These are phyloP conservation scores for Arctopsyche grandis DNA, from an alignment of 1,140 invertebrate genomes.

Conservation along the genomic window DNA sequence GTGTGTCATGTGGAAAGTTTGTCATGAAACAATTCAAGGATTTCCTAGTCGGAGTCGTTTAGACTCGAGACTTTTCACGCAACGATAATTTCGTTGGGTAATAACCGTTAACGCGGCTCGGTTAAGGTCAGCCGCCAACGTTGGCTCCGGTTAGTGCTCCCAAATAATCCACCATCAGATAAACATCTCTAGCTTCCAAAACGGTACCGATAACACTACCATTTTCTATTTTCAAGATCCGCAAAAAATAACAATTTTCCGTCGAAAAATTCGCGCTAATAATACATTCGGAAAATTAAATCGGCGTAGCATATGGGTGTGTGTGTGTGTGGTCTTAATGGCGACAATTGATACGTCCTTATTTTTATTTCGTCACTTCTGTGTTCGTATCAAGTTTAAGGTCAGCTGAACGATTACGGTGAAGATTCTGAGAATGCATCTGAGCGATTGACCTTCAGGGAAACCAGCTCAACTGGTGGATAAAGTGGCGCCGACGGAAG, in stretches of 20 bases:
- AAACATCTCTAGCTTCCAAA: neutral
- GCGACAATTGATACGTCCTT: too few species aligned
- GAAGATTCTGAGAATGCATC: neutral
- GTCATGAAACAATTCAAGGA: neutral
- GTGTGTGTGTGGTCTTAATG: too few species aligned
- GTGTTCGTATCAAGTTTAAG: neutral
- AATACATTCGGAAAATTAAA: too few species aligned
- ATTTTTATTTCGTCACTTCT: neutral
- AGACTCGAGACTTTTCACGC: neutral
- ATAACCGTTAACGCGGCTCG: neutral
- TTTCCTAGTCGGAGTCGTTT: neutral
- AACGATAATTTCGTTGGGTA: conserved; percentile 1
- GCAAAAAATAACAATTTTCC: too few species aligned
- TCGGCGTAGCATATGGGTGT: too few species aligned
- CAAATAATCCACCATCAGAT: neutral
- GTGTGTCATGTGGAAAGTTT: neutral
- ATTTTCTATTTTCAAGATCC: too few species aligned
- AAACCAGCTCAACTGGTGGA: conserved; percentile 1
- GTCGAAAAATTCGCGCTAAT: too few species aligned
- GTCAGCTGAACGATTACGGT: neutral
- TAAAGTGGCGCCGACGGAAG: neutral
- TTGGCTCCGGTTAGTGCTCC: neutral
- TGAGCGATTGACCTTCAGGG: neutral
- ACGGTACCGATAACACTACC: too few species aligned
- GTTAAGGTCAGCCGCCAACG: neutral